A percentile compares a stretch with the other conserved stretches of the same genome.
phyloP scores from a whole-genome alignment of 2,113 vertebrate species.

The Vulpes lagopus region DNA sequence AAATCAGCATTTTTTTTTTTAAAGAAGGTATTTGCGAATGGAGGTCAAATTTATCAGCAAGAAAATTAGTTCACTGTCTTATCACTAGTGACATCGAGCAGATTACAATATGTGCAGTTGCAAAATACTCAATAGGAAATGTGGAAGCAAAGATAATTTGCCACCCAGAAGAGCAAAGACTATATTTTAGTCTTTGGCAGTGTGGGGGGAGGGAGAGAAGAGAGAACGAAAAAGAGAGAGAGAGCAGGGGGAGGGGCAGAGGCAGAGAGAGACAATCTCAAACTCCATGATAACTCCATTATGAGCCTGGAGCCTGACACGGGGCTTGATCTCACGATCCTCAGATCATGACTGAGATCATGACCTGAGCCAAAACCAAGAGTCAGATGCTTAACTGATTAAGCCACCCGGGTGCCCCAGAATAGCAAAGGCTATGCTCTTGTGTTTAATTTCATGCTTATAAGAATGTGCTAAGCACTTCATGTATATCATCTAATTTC shows the following conservation, averaged over 20 bases:
- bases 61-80: not conserved
- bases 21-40: not conserved
- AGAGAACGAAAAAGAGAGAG: not conserved
- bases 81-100: not conserved
- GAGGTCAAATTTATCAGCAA: conserved; percentile 30
- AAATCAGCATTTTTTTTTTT: conserved; percentile 17
- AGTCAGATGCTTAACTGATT: not conserved
- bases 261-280: not conserved
- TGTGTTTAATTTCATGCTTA: not conserved
- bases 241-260: not conserved
- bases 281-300: not conserved
- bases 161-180: not conserved
- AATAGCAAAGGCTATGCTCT: not conserved
- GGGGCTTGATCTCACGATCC: not conserved
- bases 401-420: not conserved
- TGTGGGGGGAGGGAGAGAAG: too few species aligned
- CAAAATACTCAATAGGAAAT: not conserved
- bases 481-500: not conserved
- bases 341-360: not conserved
- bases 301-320: not conserved
- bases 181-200: not conserved
- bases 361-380: not conserved
- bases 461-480: not conserved
- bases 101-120: not conserved
- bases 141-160: not conserved